These are phyloP conservation scores for Serranus cabrilla DNA, from an alignment of 2,797 vertebrate genomes.

Conservation along the genomic window DNA sequence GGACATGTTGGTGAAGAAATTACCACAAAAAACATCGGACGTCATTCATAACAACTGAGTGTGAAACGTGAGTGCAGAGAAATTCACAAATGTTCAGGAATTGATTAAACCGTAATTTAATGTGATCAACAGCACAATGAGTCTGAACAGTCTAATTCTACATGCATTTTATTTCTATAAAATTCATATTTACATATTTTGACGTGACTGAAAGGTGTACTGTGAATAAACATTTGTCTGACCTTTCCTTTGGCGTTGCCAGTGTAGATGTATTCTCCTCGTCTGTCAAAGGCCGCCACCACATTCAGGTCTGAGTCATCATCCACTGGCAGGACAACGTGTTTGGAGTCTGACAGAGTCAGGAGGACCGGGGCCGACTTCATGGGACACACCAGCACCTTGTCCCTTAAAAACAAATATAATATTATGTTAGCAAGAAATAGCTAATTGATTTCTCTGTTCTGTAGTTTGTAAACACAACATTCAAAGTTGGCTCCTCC, in stretches of 20 bases:
- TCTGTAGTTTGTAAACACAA: no score
- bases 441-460: no score
- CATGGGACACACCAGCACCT: conserved; percentile 97
- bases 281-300: conserved; percentile 95
- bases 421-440: neutral
- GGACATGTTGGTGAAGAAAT: neutral
- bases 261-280: conserved; percentile 97
- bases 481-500: no score
- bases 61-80: neutral
- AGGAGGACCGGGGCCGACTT: conserved; percentile 97
- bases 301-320: conserved; percentile 98
- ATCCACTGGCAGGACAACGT: conserved; percentile 95
- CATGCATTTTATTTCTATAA: no score
- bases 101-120: neutral
- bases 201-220: no score
- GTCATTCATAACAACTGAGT: neutral
- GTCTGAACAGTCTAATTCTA: no score
- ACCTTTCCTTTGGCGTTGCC: conserved; percentile 99
- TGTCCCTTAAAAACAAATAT: conserved; percentile 87
- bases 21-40: neutral
- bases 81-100: neutral
- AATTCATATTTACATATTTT: no score
- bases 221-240: no score
- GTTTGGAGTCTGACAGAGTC: conserved; percentile 95
- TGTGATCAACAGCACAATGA: no score